Evolutionary conservation across 2,888 invertebrate species (phyloP), one percentile per base, ranked within the genome.

Genomic region (Dione vanillae): DNA sequence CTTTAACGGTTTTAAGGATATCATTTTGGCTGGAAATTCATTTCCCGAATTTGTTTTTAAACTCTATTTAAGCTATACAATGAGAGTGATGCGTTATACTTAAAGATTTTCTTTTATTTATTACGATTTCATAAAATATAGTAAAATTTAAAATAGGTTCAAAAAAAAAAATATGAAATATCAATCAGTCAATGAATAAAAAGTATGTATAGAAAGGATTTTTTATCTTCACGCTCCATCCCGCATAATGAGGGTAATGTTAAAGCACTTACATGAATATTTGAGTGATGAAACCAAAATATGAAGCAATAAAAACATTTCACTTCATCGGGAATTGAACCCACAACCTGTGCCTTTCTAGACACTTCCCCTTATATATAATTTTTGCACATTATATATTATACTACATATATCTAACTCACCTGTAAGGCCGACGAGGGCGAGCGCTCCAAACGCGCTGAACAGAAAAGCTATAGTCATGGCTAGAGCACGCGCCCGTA

Each of bases 381-480:
- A 27, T 27, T 27, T 27, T 27, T 27, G 5, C 27, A 27, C 8
- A 49, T 16, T 8, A 45, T 7, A 14, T 11, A n/a, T 37, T 37
- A 56, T 20, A 43, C 12, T 37, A 40, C 20, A n/a, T 16, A 20
- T 20, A 47, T 67, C 65, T 54, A 37, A 71, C 86, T 83, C 78
- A 92, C 92, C 92, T 82, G 92, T 92, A 58, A 85, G 82, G 65
- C 85, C 86, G 78, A 91, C 84, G 74, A 92, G 83, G 76, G 89
- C 87, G 70, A 92, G 82, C 72, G 87, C 87, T 78, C 90, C 89
- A 54, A 91, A 81, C 77, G 88, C 89, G 68, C 85, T 84, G 75
- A 90, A 85, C 74, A 91, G 85, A 67, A 88, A 83, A 75, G 83
- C 85, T 82, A 85, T 84, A 81, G 87, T 82, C 88, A 89, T 89